Evolutionary conservation across 2,797 vertebrate species (phyloP).

Genomic region (Steatocranus sp.): DNA sequence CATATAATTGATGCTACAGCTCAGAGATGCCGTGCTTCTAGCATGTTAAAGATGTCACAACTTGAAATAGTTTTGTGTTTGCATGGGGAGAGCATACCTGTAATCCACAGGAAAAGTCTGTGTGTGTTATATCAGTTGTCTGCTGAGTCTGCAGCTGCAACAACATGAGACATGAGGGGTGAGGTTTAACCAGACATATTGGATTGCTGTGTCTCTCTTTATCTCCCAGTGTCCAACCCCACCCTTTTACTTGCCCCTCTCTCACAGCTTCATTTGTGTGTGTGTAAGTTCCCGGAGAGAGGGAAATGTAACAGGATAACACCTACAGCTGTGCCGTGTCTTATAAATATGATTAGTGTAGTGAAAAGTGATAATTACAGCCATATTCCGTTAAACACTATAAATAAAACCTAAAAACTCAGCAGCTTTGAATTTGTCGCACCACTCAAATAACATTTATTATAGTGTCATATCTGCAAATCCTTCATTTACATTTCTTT

Average conservation of each 20-base stretch:
- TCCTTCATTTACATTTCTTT: neutral
- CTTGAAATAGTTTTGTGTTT: neutral
- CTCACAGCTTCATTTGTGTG: neutral
- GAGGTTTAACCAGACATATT: constrained; percentile 35
- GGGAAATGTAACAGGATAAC: constrained; percentile 16
- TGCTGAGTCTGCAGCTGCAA: constrained; percentile 44
- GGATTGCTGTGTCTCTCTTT: neutral
- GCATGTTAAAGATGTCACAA: neutral
- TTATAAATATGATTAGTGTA: neutral
- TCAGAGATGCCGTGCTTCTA: neutral
- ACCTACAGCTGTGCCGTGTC: too few species aligned
- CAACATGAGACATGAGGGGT: constrained; percentile 3
- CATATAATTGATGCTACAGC: neutral
- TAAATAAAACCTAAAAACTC: neutral
- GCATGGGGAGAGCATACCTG: neutral
- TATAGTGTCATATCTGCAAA: neutral
- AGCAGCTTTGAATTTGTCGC: neutral
- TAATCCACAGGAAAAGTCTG: neutral
- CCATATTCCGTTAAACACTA: neutral
- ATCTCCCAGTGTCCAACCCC: neutral
- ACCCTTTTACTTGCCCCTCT: neutral
- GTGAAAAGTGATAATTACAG: neutral
- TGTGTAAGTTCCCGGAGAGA: neutral
- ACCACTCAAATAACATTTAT: neutral
- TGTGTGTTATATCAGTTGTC: neutral